Evolutionary conservation across 2,797 vertebrate species (phyloP), one percentile per base, ranked within the genome.

Genomic region (Gymnoscopelus braueri): DNA sequence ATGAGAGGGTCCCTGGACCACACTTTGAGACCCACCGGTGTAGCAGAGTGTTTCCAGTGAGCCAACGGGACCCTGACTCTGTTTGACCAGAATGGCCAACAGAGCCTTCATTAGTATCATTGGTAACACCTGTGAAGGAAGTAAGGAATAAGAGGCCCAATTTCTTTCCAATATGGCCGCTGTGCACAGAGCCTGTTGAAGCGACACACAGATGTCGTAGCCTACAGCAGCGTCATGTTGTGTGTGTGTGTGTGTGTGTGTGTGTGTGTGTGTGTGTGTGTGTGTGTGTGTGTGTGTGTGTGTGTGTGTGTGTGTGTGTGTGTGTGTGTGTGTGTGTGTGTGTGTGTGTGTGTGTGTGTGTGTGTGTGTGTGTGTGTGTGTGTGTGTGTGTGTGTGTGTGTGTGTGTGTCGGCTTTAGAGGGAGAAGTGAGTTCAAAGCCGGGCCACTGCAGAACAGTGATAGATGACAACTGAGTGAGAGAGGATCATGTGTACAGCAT

Each of bases 401-500:
- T 62, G 68, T 65, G 62, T 59, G 51, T 61, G 13, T 29, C 14
- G 35, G n/a, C 32, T 9, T 12, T 9, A 8, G 2, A 44, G 32
- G 52, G 11, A 54, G 6, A 54, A 54, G 29, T 50, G 54, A 49
- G 60, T 54, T 90, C 76, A 84, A 19, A 19, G 35, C 29, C 66
- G 12, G 51, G 59, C 74, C 54, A 32, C 64, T 19, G 68, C 65
- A 19, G 35, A 50, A n/a, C 55, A 59, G 47, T 80, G 82, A 82
- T 61, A 63, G 75, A 85, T 63, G 62, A 47, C 74, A 71, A 56
- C 75, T 82, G 70, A 57, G 35, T 62, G 8, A 44, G 70, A 44
- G 70, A 11, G 63, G 60, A 32, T 73, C 54, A 68, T 76, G 76
- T 74, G 77, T 77, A 67, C 60, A 53, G 14, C 5, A 75, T 73